phyloP scores from a whole-genome alignment of 2,113 vertebrate species.

The Cryptomyrus ogoouensis region DNA sequence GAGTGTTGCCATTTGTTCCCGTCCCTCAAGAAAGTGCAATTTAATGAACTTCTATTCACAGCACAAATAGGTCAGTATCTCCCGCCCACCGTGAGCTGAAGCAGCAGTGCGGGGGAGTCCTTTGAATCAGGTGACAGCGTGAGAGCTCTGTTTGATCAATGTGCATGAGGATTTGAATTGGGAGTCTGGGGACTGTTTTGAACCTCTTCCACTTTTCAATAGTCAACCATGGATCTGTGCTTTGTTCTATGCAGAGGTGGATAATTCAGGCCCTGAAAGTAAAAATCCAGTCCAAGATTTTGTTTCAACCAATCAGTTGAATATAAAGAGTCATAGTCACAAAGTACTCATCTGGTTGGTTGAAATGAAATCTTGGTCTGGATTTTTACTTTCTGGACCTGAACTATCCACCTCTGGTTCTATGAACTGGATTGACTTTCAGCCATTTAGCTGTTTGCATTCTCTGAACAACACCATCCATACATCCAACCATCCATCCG shows the following conservation, averaged over 20 bases:
- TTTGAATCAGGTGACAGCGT: background rate
- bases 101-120: background rate
- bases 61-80: background rate
- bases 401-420: background rate
- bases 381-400: background rate
- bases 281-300: background rate
- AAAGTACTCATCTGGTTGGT: background rate
- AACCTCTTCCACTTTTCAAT: background rate
- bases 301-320: background rate
- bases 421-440: background rate
- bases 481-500: background rate
- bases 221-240: background rate
- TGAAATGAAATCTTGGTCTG: background rate
- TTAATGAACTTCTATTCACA: background rate
- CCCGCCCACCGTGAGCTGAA: slow-evolving; percentile 10
- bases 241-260: background rate
- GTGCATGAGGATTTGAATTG: background rate
- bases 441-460: background rate
- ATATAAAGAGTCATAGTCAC: background rate
- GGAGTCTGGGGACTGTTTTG: background rate
- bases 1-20: slow-evolving; percentile 3
- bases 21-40: background rate
- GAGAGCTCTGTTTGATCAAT: background rate
- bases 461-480: background rate
- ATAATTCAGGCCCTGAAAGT: background rate